These are phyloP conservation scores for Idaea straminata DNA, from an alignment of 2,888 invertebrate species.

Conservation along the genomic window DNA sequence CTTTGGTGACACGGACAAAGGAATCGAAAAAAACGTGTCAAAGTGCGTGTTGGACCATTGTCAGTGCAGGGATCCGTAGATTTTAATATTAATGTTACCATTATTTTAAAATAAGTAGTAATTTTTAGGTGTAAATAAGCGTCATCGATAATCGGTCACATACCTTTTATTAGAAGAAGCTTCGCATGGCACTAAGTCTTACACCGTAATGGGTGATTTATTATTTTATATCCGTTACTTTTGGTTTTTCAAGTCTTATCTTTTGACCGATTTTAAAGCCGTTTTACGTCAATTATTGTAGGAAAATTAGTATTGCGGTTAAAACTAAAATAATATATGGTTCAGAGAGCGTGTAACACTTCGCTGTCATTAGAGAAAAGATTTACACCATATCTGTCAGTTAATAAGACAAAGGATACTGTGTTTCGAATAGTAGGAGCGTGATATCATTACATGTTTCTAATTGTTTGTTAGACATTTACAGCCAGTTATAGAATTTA, in stretches of 20 bases:
- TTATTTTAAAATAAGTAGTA: neutral
- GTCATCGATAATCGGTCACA: too few relatives aligned
- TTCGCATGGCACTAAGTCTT: too few relatives aligned
- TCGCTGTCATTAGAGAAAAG: slow-evolving; percentile 62
- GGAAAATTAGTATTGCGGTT: too few relatives aligned
- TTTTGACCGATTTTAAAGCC: too few relatives aligned
- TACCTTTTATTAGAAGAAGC: too few relatives aligned
- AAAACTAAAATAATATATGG: slow-evolving; percentile 49
- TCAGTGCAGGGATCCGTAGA: neutral
- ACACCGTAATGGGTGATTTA: too few relatives aligned
- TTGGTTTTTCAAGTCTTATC: too few relatives aligned
- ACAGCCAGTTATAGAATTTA: slow-evolving; percentile 46
- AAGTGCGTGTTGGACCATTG: neutral
- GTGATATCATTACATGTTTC: slow-evolving; percentile 64
- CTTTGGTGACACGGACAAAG: slow-evolving; percentile 24
- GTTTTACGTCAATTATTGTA: too few relatives aligned
- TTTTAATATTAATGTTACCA: neutral
- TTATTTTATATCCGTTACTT: too few relatives aligned
- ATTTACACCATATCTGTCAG: slow-evolving; percentile 72
- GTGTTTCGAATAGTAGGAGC: slow-evolving; percentile 60
- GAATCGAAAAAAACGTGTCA: slow-evolving; percentile 46
- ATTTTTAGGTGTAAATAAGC: neutral
- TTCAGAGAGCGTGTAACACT: too few relatives aligned
- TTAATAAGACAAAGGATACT: slow-evolving; percentile 65
- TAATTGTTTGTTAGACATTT: slow-evolving; percentile 70